These are phyloP conservation scores for Darevskia mixta DNA, from an alignment of 2,797 vertebrate species.

Conservation along the genomic window DNA sequence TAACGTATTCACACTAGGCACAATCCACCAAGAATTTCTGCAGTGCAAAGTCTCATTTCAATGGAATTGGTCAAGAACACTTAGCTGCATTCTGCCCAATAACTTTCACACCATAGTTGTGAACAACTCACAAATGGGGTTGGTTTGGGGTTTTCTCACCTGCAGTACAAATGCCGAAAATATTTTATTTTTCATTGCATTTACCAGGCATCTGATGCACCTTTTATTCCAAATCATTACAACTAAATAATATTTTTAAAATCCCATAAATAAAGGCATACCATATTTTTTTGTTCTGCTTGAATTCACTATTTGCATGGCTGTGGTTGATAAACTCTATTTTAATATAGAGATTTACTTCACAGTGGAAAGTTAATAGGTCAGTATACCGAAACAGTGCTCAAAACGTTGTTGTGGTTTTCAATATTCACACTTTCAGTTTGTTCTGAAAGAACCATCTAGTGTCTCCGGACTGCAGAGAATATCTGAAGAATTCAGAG, in stretches of 20 bases:
- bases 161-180: conserved; percentile 50
- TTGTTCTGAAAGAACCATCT: neutral
- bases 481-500: neutral
- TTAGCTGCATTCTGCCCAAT: conserved; percentile 39
- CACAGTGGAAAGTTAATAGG: neutral
- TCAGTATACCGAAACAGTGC: neutral
- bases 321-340: neutral
- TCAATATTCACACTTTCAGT: neutral
- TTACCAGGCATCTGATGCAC: accelerated
- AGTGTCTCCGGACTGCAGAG: neutral
- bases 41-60: conserved; percentile 19
- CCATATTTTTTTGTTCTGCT: neutral
- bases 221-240: neutral
- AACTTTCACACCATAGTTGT: conserved; percentile 57
- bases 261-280: neutral
- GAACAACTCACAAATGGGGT: conserved; percentile 54
- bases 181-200: conserved; percentile 21
- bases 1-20: neutral
- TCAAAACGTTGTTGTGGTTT: neutral
- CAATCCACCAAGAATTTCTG: neutral
- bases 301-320: neutral
- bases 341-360: neutral
- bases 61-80: conserved; percentile 50
- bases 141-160: conserved; percentile 31
- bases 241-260: neutral